Evolutionary conservation across 2,797 vertebrate genomes (phyloP), one percentile per base, ranked within the genome.

Genomic region (Acanthurus tractus): DNA sequence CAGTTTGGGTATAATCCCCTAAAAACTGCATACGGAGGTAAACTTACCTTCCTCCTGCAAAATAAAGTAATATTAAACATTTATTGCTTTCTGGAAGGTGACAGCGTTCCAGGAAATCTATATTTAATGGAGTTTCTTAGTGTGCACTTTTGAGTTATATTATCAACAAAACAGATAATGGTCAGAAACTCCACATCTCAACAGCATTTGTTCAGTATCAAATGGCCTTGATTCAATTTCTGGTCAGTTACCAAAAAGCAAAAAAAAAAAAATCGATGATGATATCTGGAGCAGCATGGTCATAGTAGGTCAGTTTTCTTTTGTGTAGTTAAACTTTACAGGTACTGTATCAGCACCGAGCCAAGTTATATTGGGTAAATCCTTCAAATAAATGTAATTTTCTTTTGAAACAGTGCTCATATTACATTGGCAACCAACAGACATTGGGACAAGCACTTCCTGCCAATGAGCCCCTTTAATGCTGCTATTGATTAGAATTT

Each of bases 401-500:
- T 66, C 7, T 29, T n/a, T 67, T 64, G 36, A 68, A 75, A 76
- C 14, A 34, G 68, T 54, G 49, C 62, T 74, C 48, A 86, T 61
- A 66, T 84, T 75, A 18, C n/a, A 67, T 73, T 44, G 65, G 74
- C 54, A 79, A 70, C 52, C 74, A 67, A 63, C 13, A 58, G 48
- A 23, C 58, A 69, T 76, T 57, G 67, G 67, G 81, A 77, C 52
- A 50, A 77, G 58, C 44, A 62, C 29, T 38, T 75, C 42, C 8
- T 45, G 38, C 22, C 66, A 44, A 23, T 15, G 17, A 54, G 58
- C 45, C 38, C 68, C 44, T 84, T 87, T 84, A 85, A 81, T 64
- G 48, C 73, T 67, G 79, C 76, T 71, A 85, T 78, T 89, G 79
- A 85, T 76, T 76, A 76, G 53, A 83, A 76, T 71, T 63, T 55